A percentile compares a stretch with the other conserved stretches of the same genome.
Conservation (phyloP, 2,113 vertebrate species). For the Noturus placidus region DNA sequence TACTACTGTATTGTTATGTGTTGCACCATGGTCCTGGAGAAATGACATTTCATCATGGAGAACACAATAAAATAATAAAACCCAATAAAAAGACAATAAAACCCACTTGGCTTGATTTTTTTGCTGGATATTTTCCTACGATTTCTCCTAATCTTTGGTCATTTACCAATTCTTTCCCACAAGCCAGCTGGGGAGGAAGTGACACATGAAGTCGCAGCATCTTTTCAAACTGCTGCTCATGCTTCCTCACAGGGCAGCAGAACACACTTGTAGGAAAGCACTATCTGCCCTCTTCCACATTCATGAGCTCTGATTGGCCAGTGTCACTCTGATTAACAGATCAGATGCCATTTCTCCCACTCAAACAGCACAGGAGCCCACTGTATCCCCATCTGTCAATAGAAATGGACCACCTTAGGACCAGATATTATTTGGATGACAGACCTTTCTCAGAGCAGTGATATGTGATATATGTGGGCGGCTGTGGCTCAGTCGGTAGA, state of each 20-base stretch:
- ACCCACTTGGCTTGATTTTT: background rate
- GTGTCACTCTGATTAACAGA: background rate
- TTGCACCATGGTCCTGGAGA: background rate
- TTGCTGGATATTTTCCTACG: background rate
- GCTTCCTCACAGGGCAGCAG: no score
- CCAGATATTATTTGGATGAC: background rate
- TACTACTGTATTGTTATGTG: background rate
- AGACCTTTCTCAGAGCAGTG: background rate
- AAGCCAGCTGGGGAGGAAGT: background rate
- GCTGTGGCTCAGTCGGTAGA: no score
- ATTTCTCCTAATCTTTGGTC: background rate
- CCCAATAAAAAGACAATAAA: no score
- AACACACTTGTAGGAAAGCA: no score
- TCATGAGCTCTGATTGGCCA: background rate
- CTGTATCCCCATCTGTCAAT: background rate
- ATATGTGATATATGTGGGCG: no score
- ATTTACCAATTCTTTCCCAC: background rate
- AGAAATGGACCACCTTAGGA: background rate
- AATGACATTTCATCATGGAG: background rate
- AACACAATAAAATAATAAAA: no score
- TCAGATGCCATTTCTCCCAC: background rate
- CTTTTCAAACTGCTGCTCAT: no score
- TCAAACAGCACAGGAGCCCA: background rate
- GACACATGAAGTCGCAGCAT: no score
- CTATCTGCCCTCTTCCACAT: no score